Evolutionary conservation across 53 echinoderm and acorn worm species (phyloP), one percentile per base, ranked within the genome.

Genomic region (Antedon mediterranea): DNA sequence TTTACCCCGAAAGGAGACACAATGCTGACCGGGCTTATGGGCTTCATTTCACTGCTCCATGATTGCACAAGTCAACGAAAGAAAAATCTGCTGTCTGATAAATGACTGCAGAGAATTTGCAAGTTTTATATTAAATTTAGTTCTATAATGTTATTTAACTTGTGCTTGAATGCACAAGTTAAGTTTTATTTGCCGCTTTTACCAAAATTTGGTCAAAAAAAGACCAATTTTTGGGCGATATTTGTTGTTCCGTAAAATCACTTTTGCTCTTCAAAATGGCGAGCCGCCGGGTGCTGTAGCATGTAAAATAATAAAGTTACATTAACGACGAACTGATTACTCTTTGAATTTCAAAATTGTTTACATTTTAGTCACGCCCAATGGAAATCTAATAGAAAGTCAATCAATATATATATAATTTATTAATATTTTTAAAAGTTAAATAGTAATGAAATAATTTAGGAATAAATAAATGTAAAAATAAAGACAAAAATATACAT

Each of bases 41-140:
- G 57, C 11, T 57, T 57, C 57, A 57, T 57, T 57, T 88, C 84
- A 88, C 75, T 80, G 81, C 88, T 88, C 88, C 88, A 88, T 88
- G 84, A 73, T 84, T 33, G 80, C 77, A 76, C 74, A 32, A 79
- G 34, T 84, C 80, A 80, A 87, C 31, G 73, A 84, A 84, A 33
- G 79, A 83, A 84, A 73, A 74, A 75, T 83, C 74, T 72, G 83
- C 81, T 86, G 78, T 57, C 57, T 23, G 23, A 18, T 3, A 15
- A 57, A 57, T 57, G 57, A 57, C 57, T 23, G 57, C 57, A 57
- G 57, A 57, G 57, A 15, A 57, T 15, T 57, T 57, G 57, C 57
- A 18, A 57, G 23, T 57, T 1, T 11, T 57, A 57, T 57, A 57
- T 37, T 37, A 6, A 57, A 57, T 18, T 15, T 11, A 15, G 7